Evolutionary conservation across 2,797 vertebrate species (phyloP).

Genomic region (Hozukius guyotensis): DNA sequence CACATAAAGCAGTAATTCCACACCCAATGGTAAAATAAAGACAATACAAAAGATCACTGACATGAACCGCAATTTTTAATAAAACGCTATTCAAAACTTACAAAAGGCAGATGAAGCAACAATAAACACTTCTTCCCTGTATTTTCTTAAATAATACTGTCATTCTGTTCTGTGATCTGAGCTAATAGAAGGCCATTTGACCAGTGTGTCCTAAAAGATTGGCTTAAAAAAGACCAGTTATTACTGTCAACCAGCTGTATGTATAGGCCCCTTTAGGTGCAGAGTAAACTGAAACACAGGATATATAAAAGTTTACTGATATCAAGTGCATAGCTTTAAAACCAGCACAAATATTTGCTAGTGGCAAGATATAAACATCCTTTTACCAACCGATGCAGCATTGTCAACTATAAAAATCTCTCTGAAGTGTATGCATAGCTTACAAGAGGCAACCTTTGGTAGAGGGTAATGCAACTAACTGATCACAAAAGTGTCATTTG

Average conservation of each 20-base stretch:
- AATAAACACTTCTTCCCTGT: slow-evolving; percentile 69
- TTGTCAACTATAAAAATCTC: slow-evolving; percentile 40
- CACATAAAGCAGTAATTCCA: slow-evolving; percentile 42
- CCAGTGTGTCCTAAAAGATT: slow-evolving; percentile 34
- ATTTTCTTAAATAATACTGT: slow-evolving; percentile 78
- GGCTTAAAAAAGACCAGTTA: slow-evolving; percentile 46
- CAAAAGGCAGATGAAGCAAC: slow-evolving; percentile 82
- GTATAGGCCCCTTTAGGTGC: slow-evolving; percentile 50
- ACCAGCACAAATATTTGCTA: slow-evolving; percentile 67
- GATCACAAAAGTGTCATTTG: slow-evolving; percentile 46
- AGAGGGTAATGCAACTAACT: slow-evolving; percentile 52
- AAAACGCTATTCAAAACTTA: slow-evolving; percentile 80
- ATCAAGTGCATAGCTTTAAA: slow-evolving; percentile 68
- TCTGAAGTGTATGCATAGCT: slow-evolving; percentile 77
- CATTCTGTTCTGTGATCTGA: slow-evolving; percentile 35
- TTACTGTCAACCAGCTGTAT: slow-evolving; percentile 52
- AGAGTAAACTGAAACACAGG: slow-evolving; percentile 61
- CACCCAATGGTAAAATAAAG: slow-evolving; percentile 72
- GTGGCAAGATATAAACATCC: slow-evolving; percentile 57
- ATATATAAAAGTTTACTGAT: slow-evolving; percentile 41
- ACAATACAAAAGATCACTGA: slow-evolving; percentile 82
- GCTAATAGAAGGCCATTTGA: slow-evolving; percentile 39
- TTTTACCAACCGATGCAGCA: slow-evolving; percentile 63
- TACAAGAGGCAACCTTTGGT: slow-evolving; percentile 80
- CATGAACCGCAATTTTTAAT: slow-evolving; percentile 83